Evolutionary conservation across 2,797 vertebrate genomes (phyloP).

Genomic region (Sylvia borin): DNA sequence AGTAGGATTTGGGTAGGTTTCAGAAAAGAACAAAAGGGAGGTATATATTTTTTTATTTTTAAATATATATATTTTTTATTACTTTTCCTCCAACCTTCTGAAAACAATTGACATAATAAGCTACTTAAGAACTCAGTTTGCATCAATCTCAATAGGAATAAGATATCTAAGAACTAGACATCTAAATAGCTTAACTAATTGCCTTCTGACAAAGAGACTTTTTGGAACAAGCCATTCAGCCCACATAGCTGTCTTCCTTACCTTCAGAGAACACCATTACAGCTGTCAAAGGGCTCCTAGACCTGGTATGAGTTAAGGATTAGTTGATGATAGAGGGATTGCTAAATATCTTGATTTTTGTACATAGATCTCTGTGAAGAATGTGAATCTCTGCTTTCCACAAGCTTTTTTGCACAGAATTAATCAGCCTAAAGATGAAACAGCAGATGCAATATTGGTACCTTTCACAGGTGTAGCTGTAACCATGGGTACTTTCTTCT

Average conservation of each 20-base stretch:
- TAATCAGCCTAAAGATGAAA: background rate
- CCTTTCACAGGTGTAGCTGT: background rate
- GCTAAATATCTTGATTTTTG: background rate
- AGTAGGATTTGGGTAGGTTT: background rate
- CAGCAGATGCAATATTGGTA: background rate
- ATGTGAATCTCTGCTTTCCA: background rate
- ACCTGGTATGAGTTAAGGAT: background rate
- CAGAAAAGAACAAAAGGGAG: background rate
- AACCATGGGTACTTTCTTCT: background rate
- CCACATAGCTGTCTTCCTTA: background rate
- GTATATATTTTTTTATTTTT: background rate
- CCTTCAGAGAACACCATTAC: background rate
- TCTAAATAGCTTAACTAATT: constrained; percentile 34
- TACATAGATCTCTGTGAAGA: background rate
- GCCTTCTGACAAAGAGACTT: background rate
- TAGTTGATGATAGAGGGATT: background rate
- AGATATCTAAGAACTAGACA: background rate
- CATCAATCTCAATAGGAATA: background rate
- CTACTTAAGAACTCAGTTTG: background rate
- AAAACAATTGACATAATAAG: background rate
- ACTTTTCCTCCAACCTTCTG: background rate
- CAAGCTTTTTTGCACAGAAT: background rate
- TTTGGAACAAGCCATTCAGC: background rate
- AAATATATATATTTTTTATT: background rate
- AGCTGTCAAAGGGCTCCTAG: background rate